A percentile compares a stretch with the other conserved stretches of the same genome.
These are phyloP conservation scores for Therioaphis trifolii DNA, from an alignment of 2,888 invertebrate species.

Conservation along the genomic window DNA sequence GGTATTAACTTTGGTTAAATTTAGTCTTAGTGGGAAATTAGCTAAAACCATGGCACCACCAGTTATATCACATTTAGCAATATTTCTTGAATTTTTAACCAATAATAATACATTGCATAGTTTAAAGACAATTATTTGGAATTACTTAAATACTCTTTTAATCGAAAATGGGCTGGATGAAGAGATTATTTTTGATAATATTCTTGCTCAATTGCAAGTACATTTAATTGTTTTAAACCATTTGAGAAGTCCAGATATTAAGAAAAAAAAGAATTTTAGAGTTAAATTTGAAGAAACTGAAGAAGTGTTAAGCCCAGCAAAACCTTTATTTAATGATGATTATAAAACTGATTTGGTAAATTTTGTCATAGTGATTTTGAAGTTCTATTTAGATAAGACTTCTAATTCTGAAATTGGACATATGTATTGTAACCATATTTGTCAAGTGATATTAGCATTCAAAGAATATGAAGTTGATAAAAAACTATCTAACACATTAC, in stretches of 20 bases:
- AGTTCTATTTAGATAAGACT: constrained; percentile 54
- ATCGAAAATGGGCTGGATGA: constrained; percentile 32
- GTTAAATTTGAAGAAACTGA: constrained; percentile 53
- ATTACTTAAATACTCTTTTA: constrained; percentile 38
- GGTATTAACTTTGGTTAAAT: constrained; percentile 45
- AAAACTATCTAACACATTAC: constrained; percentile 46
- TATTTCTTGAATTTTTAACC: constrained; percentile 42
- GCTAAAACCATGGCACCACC: constrained; percentile 58
- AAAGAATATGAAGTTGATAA: constrained; percentile 24
- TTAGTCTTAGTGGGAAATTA: constrained; percentile 52
- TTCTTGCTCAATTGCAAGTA: constrained; percentile 18
- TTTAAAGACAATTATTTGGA: constrained; percentile 39
- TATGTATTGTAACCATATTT: constrained; percentile 45
- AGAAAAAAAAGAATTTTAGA: constrained; percentile 49
- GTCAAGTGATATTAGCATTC: constrained; percentile 53
- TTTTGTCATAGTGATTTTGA: constrained; percentile 42
- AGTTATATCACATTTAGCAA: constrained; percentile 50
- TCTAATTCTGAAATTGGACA: constrained; percentile 29
- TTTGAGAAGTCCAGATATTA: constrained; percentile 48
- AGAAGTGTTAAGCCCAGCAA: constrained; percentile 4
- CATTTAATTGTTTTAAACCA: constrained; percentile 55
- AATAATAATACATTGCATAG: constrained; percentile 12
- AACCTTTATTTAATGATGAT: constrained; percentile 9
- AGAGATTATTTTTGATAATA: constrained; percentile 54
- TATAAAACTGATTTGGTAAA: constrained; percentile 47